phyloP scores from a whole-genome alignment of 2,888 invertebrate species.

The Halictus ligatus region DNA sequence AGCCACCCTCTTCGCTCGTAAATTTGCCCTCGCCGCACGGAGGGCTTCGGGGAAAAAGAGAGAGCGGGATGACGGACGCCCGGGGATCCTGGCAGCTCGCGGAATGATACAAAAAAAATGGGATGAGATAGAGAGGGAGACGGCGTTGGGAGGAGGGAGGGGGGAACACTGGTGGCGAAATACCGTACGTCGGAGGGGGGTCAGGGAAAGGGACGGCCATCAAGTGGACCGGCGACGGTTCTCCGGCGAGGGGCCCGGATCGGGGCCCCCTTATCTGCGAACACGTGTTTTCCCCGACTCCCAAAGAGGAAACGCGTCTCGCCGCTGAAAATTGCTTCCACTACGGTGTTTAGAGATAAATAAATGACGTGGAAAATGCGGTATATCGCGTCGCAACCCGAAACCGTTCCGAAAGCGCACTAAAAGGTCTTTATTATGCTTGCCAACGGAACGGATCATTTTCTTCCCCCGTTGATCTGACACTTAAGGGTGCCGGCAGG shows the following conservation, averaged over 20 bases:
- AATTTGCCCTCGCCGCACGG: slow-evolving; percentile 73
- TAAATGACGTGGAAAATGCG: not conserved
- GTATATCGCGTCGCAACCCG: not conserved
- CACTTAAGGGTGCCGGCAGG: no score
- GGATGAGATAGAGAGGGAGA: slow-evolving; percentile 46
- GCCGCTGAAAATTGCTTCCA: slow-evolving; percentile 5
- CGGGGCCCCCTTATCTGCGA: slow-evolving; percentile 17
- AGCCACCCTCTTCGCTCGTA: slow-evolving; percentile 64
- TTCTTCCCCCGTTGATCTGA: not conserved
- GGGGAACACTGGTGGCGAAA: slow-evolving; percentile 41
- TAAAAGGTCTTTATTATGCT: not conserved
- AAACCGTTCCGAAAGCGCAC: not conserved
- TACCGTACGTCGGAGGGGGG: slow-evolving; percentile 37
- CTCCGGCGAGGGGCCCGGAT: slow-evolving; percentile 14
- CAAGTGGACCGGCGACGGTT: slow-evolving; percentile 37
- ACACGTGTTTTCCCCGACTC: slow-evolving; percentile 43
- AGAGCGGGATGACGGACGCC: slow-evolving; percentile 58
- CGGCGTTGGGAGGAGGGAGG: not conserved
- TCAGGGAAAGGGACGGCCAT: not conserved
- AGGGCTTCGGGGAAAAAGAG: slow-evolving; percentile 68
- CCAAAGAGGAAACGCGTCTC: not conserved
- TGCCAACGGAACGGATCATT: not conserved
- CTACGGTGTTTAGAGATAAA: not conserved
- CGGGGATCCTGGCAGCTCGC: slow-evolving; percentile 48
- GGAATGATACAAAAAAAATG: slow-evolving; percentile 70